A percentile compares a stretch with the other conserved stretches of the same genome.
Evolutionary conservation across 2,888 invertebrate genomes (phyloP).

Genomic region (Nomada fabriciana): DNA sequence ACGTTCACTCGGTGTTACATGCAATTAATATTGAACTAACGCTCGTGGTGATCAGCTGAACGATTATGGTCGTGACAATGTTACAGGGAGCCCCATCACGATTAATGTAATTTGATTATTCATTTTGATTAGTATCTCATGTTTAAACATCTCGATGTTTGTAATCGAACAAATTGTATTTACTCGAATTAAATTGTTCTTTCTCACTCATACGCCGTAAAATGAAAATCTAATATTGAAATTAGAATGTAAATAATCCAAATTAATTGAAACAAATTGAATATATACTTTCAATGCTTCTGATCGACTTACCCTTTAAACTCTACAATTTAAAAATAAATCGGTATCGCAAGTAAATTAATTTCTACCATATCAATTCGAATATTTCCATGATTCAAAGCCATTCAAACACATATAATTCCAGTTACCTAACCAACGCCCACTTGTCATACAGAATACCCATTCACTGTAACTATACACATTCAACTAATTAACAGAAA

Average conservation of each 20-base stretch:
- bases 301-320: no score
- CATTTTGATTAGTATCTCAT: background rate
- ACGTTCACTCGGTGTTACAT: constrained; percentile 5
- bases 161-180: background rate
- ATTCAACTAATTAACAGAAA: constrained; percentile 3
- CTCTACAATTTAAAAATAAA: background rate
- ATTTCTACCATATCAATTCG: background rate
- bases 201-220: no score
- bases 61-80: constrained; percentile 18
- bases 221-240: background rate
- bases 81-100: constrained; percentile 1
- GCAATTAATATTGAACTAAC: constrained; percentile 43
- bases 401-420: constrained; percentile 8
- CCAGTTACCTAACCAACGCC: constrained; percentile 1
- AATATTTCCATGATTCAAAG: background rate
- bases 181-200: no score
- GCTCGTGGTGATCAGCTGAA: constrained; percentile 15
- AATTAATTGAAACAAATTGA: background rate
- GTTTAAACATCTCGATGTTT: background rate
- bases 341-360: background rate
- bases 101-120: no score
- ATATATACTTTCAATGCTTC: no score
- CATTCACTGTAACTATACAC: no score
- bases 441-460: no score
- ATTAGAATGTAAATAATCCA: background rate